Evolutionary conservation across 2,888 invertebrate genomes (phyloP).

Genomic region (Aethes cnicana): DNA sequence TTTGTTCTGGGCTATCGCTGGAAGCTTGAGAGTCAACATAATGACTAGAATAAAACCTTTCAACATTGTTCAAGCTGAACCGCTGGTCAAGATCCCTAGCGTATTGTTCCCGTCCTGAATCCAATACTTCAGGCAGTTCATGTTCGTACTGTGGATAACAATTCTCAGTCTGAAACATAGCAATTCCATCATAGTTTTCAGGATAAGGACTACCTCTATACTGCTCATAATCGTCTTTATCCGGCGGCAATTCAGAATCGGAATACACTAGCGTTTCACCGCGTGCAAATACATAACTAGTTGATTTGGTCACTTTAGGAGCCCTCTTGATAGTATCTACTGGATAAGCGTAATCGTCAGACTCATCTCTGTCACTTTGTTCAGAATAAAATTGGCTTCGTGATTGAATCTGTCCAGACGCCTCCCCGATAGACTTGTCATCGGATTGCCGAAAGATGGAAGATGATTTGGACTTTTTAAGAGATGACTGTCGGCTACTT

Average conservation of each 20-base stretch:
- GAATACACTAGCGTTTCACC: constrained; percentile 73
- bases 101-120: constrained; percentile 54
- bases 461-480: constrained; percentile 68
- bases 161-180: constrained; percentile 75
- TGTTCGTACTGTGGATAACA: constrained; percentile 75
- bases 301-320: constrained; percentile 70
- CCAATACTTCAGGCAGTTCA: constrained; percentile 49
- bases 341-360: constrained; percentile 77
- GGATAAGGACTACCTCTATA: constrained; percentile 76
- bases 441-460: constrained; percentile 64
- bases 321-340: constrained; percentile 78
- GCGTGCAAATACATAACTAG: constrained; percentile 69
- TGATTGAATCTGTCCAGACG: constrained; percentile 63
- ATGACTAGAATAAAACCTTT: constrained; percentile 76
- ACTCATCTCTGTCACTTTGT: constrained; percentile 74
- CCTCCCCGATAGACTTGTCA: constrained; percentile 61
- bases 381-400: constrained; percentile 64
- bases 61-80: constrained; percentile 75
- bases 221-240: constrained; percentile 72
- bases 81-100: constrained; percentile 72
- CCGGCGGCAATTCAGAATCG: constrained; percentile 68
- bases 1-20: constrained; percentile 86
- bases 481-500: constrained; percentile 74
- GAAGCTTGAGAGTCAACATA: constrained; percentile 84
- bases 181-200: constrained; percentile 70